Percentiles rank a stretch among this genome's conserved stretches.
Conservation (phyloP, 2,113 vertebrate species). For the Amphiprion ocellaris region DNA sequence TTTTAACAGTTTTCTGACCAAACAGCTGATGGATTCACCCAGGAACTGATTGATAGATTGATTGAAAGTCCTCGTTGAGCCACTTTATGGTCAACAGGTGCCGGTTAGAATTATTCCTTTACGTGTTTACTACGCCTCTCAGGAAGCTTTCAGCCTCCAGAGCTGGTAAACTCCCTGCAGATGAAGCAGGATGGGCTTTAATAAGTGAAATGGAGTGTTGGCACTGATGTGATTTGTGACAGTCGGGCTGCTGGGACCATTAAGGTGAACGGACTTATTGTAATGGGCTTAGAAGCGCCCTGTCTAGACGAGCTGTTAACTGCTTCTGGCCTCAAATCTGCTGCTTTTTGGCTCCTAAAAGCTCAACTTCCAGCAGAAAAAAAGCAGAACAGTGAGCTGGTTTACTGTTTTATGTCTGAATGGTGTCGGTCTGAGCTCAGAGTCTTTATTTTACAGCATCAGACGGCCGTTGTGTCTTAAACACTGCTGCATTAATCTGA, state of each 20-base stretch:
- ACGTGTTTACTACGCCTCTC: conserved; percentile 26
- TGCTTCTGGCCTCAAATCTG: conserved; percentile 54
- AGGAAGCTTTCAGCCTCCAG: conserved; percentile 20
- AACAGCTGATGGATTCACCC: too few relatives aligned
- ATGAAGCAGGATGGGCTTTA: conserved; percentile 42
- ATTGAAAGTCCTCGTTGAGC: background rate
- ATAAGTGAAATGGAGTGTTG: conserved; percentile 75
- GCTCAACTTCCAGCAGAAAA: too few relatives aligned
- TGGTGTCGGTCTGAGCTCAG: conserved; percentile 34
- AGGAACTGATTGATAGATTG: too few relatives aligned
- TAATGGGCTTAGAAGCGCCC: conserved; percentile 72
- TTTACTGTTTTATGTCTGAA: conserved; percentile 32
- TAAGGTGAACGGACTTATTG: conserved; percentile 74
- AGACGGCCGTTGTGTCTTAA: conserved; percentile 43
- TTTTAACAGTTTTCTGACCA: too few relatives aligned
- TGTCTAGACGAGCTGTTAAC: conserved; percentile 69
- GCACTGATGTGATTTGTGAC: conserved; percentile 76
- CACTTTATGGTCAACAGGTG: conserved; percentile 24
- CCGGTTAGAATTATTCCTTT: conserved; percentile 13
- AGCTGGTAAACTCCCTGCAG: background rate
- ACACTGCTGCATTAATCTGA: conserved; percentile 64
- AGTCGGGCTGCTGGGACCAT: conserved; percentile 72
- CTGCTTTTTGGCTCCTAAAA: too few relatives aligned
- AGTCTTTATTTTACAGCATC: conserved; percentile 28
- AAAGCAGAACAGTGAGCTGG: conserved; percentile 39